Base-by-base conservation (phyloP, 2,113 vertebrate genomes). In the Malurus alboscapulatus region DNA sequence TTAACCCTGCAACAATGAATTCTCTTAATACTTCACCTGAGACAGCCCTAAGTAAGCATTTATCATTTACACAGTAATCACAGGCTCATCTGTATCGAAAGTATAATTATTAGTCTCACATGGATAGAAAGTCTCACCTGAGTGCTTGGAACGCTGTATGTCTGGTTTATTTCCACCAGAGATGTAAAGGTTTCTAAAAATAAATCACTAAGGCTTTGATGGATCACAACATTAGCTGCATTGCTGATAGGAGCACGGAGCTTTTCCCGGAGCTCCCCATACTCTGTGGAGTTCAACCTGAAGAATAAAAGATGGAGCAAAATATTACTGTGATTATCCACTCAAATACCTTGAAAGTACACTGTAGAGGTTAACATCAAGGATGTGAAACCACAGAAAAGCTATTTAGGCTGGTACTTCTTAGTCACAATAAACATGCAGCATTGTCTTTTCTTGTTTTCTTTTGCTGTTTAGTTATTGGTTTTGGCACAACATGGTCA, bases 121-220 rank as follows among this genome's bases (percentile, higher is more conserved):
- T 4, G 17, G 53, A 67, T 27, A 89, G n/a, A 30, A 85, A 75
- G 29, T 67, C 95, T 74, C 79, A 99, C 99, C 99, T 99, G 99
- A 93, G 96, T 98, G 84, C 97, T 98, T 55, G 98, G 98, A 67
- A 98, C 90, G 0, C 84, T n/a, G 65, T 99, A 99, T 0, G 94
- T 34, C n/a, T 97, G 98, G 88, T 99, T 99, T 57, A 97, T 97
- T 88, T 98, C 98, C 90, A 99, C 99, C 67, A 99, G 97, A 58
- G 98, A 98, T 44, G 97, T 98, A 79, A 99, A 99, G 2, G 99
- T 99, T 63, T 99, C 99, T 96, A 99, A 95, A 94, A 99, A 99
- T 44, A 99, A 97, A 84, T 99, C 99, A 26, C 98, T 98, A 74
- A 99, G 98, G 29, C 98, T 99, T 95, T 99, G 98, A 96, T 97